Base-by-base conservation (phyloP, 2,888 invertebrate species). In the Sesia bembeciformis region DNA sequence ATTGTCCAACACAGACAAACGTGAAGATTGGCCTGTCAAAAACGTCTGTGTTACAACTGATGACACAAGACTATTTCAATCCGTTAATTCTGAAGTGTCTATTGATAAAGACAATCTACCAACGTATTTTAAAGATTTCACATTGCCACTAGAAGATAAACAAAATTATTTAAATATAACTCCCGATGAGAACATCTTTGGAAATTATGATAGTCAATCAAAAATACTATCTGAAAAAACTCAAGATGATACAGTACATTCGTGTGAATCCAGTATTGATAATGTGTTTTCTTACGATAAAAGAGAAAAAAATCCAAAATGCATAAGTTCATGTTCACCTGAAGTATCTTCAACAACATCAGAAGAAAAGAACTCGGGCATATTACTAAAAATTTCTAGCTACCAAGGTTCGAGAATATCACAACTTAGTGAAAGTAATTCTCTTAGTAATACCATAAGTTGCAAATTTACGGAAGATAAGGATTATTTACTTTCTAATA, bases 331-430 rank as follows among this genome's bases (percentile, higher is more conserved):
- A 40, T 52, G 83, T 65, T 88, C 87, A 4, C 85, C 88, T 4
- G 88, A 89, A 75, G 88, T 89, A 7, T 84, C 88, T 4, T 88
- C 88, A 38, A 89, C 88, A 23, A 89, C 88, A n/a, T 76, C 83
- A 23, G 88, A 89, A 65, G 88, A 88, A 58, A 87, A 76, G 59
- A 76, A 65, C 61, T 78, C 86, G 0, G 66, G 74, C 53, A 82
- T 87, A 63, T 67, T 85, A 61, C 68, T 88, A 61, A 88, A 88
- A 76, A 88, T 88, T 62, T 83, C 81, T 3, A 88, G 79, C 56
- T 81, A 75, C 54, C 81, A 84, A 64, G 84, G 84, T 23, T 79
- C 84, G 40, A 77, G 76, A 67, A 70, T 76, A 59, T 82, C 88
- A 3, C 75, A 85, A 74, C 66, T 84, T 56, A 79, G 78, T 66